These are phyloP conservation scores for Sarcophaga bullata DNA, from an alignment of 1,140 invertebrate species.

Conservation along the genomic window DNA sequence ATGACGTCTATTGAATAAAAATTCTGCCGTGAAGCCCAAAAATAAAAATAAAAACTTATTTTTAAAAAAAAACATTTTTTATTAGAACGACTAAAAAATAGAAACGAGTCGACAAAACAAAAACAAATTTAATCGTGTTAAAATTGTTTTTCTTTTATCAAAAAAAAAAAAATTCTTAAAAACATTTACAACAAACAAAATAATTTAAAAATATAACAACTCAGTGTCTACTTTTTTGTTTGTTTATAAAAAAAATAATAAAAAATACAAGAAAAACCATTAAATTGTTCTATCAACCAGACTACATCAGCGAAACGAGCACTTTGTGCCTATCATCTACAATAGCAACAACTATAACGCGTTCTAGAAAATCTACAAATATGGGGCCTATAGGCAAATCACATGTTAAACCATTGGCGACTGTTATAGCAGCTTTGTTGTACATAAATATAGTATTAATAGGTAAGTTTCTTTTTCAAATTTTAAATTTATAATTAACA, in stretches of 20 bases:
- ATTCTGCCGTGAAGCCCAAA: no score
- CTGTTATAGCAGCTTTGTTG: neutral
- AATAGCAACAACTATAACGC: neutral
- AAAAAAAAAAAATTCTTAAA: no score
- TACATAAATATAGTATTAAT: conserved; percentile 30
- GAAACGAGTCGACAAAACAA: no score
- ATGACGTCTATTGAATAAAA: no score
- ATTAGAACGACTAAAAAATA: no score
- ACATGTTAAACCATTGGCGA: conserved; percentile 2
- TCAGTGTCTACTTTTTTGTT: neutral
- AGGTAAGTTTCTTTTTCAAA: conserved; percentile 5
- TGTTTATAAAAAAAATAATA: neutral
- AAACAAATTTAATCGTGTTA: no score
- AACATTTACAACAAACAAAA: no score
- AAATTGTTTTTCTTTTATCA: no score
- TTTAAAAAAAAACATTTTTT: no score
- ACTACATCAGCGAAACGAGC: neutral
- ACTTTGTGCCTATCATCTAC: neutral
- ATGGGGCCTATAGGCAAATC: conserved; percentile 35
- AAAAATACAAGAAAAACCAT: neutral
- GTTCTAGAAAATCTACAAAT: neutral
- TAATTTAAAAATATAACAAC: no score
- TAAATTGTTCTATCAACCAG: conserved; percentile 7
- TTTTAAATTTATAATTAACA: no score
- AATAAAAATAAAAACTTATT: no score